These are phyloP conservation scores for Phataginus tetradactyla DNA, from an alignment of 2,797 vertebrate species.

Conservation along the genomic window DNA sequence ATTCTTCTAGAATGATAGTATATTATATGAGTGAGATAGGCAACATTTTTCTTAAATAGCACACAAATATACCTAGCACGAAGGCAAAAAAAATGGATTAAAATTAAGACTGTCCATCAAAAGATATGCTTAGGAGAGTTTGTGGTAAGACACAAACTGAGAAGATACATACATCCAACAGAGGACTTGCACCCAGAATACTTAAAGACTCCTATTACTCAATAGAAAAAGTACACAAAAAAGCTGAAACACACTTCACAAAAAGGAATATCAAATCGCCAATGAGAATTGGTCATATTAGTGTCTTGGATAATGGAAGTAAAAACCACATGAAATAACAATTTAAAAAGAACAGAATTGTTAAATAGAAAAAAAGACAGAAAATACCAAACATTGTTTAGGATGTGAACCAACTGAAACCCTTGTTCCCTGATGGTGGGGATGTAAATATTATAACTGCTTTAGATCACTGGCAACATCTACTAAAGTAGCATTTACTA, in stretches of 20 bases:
- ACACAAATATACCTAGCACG: not conserved
- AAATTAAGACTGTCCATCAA: not conserved
- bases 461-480: not conserved
- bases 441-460: too few relatives aligned
- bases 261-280: not conserved
- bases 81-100: not conserved
- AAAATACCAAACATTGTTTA: not conserved
- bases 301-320: not conserved
- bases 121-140: not conserved
- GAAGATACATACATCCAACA: not conserved
- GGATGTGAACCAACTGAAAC: not conserved
- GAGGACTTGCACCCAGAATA: not conserved
- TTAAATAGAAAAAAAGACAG: not conserved
- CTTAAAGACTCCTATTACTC: too few relatives aligned
- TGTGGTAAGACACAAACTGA: not conserved
- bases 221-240: not conserved
- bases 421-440: rapidly evolving
- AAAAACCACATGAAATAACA: not conserved
- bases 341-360: not conserved
- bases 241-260: not conserved
- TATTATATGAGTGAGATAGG: not conserved
- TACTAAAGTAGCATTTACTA: rapidly evolving
- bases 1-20: not conserved
- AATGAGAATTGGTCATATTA: not conserved
- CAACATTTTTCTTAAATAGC: not conserved